Base-by-base conservation (phyloP, 2,797 vertebrate species). In the Gadopsis bispinosus region DNA sequence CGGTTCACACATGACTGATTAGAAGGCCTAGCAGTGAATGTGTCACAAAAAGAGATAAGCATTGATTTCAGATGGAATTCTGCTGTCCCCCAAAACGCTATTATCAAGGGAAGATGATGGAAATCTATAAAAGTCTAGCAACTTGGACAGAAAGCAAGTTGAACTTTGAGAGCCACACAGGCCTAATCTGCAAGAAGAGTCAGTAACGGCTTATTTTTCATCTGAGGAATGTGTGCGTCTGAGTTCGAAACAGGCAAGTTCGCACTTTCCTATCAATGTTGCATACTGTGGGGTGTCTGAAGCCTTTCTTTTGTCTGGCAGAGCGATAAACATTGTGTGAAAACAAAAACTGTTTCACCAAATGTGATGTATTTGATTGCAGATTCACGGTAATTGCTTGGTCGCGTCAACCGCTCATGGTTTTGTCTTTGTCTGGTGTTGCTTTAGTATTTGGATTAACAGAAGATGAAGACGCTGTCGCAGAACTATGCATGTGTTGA, bases 21-120 rank as follows among this genome's bases (percentile, higher is more conserved):
- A 26, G 26, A 26, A 26, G 26, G 26, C 66, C 76, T 22, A 67
- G 50, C 69, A 54, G 60, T 26, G 33, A 69, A 69, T 67, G 66
- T 76, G 70, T 81, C 68, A 67, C 61, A 77, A 31, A 66, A 70
- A 67, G 66, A 81, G 67, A 83, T 67, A 70, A 70, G 65, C n/a
- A 88, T 79, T 70, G 89, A 88, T 88, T 89, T 88, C 73, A 87
- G 81, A 85, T 74, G 56, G 33, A 55, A 78, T 74, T 68, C 17
- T 35, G 4, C 61, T 9, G 37, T 81, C 47, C 54, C 14, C n/a
- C 5, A 1, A 33, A 71, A 69, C 4, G 26, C 66, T 19, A 68
- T 73, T 37, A 74, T 65, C 60, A 59, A 59, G 8, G 16, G 54
- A 48, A 75, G 61, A 56, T 74, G 70, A 74, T 61, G 47, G 22